Percentiles rank a stretch among this genome's conserved stretches.
phyloP scores from a whole-genome alignment of 2,113 vertebrate species.

The Bubalus kerabau region DNA sequence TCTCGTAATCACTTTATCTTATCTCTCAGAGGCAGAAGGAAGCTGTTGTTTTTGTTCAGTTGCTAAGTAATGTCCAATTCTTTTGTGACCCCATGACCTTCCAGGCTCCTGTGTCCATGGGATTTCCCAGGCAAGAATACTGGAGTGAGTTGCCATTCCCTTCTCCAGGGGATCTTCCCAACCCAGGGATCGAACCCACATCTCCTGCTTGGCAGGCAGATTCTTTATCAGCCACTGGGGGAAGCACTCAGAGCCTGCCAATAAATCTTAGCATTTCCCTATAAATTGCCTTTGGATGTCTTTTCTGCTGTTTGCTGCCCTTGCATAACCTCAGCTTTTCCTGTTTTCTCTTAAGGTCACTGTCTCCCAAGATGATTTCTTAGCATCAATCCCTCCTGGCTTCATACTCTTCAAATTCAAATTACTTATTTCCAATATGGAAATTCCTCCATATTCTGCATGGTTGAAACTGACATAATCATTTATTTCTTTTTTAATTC shows the following conservation, averaged over 20 bases:
- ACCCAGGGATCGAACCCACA: not conserved
- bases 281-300: not conserved
- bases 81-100: too few species aligned
- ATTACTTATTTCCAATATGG: not conserved
- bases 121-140: not conserved
- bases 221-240: not conserved
- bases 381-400: not conserved
- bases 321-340: not conserved
- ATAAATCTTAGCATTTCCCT: too few species aligned
- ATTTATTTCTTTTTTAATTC: not conserved
- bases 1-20: not conserved
- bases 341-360: not conserved
- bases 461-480: not conserved
- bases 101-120: not conserved
- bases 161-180: not conserved
- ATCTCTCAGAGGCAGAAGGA: not conserved
- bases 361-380: not conserved
- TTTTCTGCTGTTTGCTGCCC: not conserved
- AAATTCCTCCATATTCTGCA: not conserved
- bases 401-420: not conserved
- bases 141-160: not conserved
- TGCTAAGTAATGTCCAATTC: not conserved
- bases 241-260: not conserved
- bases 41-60: not conserved
- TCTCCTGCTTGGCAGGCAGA: not conserved